Base-by-base conservation (phyloP, 2,797 vertebrate genomes). In the Polyboroides typus region DNA sequence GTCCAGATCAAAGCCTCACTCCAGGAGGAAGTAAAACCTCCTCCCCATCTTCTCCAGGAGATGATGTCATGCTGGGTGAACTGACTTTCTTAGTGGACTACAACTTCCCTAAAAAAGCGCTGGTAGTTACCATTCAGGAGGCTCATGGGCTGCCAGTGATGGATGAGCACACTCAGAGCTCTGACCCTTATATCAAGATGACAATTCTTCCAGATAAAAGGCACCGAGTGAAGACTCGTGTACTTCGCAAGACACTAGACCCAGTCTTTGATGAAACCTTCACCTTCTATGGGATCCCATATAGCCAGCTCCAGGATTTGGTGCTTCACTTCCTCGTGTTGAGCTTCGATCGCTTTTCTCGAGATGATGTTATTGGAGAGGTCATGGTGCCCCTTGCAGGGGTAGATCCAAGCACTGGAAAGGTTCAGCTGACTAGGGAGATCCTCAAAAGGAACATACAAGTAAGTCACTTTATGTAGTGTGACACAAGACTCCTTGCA, bases 111-210 rank as follows among this genome's bases (percentile, higher is more conserved):
- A 99, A 99, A 93, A 99, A 99, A 95, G 99, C 99, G 0, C 98
- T 99, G 97, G 99, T 99, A 73, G 99, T 99, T 47, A 99, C 99
- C 64, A 98, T 99, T 34, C 98, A 99, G 33, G 99, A 99, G 59
- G 99, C 99, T 0, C 98, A 98, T 1, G 99, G 99, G 21, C 98
- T 99, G 60, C 99, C 99, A 0, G 99, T 99, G 45, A 98, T 99
- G 98, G 99, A 99, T 34, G 99, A 99, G 92, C 99, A 99, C 90
- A 98, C 98, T 0, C 99, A 98, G 71, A 99, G 98, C 87, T 99
- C 99, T 0, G 99, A 99, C 97, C 99, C 99, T 1, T 99, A 99
- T 68, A 98, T 99, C 95, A 99, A 99, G 98, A 99, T 99, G 99
- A 99, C 99, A 50, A 99, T 99, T 67, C 98, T 99, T 42, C 99